Conservation (phyloP, 2,797 vertebrate species). For the Enteromius unitaeniatus region DNA sequence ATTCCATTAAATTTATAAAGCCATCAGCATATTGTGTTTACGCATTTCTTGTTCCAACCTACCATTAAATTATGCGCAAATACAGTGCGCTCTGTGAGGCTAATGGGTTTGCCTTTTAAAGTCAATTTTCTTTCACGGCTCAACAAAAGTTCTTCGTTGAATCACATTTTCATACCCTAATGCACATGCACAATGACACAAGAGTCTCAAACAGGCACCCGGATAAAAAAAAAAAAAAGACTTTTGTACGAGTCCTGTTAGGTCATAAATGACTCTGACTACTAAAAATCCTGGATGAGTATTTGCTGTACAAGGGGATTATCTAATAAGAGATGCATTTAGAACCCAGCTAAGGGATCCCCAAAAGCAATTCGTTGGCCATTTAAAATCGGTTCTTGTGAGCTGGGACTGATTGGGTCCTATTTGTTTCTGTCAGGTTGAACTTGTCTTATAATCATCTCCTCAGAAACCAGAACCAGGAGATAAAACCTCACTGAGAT, state of each 20-base stretch:
- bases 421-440: conserved; percentile 54
- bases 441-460: conserved; percentile 61
- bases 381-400: conserved; percentile 76
- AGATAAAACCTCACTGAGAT: conserved; percentile 69
- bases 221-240: conserved; percentile 9
- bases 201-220: conserved; percentile 11
- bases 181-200: conserved; percentile 18
- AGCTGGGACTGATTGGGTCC: conserved; percentile 69
- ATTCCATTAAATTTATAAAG: conserved; percentile 15
- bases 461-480: conserved; percentile 63
- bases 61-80: conserved; percentile 7
- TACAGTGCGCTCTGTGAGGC: background rate
- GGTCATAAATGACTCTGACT: conserved; percentile 69
- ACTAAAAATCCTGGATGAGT: conserved; percentile 73
- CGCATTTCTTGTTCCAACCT: conserved; percentile 19
- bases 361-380: conserved; percentile 76
- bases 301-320: conserved; percentile 75
- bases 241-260: conserved; percentile 70
- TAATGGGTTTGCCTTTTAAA: conserved; percentile 5
- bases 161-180: conserved; percentile 21
- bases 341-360: conserved; percentile 71
- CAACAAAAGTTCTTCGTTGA: background rate
- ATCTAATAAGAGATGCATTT: conserved; percentile 76
- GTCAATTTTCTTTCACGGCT: conserved; percentile 4
- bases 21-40: background rate